Percentiles rank a stretch among this genome's conserved stretches.
phyloP scores from a whole-genome alignment of 2,888 invertebrate genomes.

The Zaprionus lineosus region DNA sequence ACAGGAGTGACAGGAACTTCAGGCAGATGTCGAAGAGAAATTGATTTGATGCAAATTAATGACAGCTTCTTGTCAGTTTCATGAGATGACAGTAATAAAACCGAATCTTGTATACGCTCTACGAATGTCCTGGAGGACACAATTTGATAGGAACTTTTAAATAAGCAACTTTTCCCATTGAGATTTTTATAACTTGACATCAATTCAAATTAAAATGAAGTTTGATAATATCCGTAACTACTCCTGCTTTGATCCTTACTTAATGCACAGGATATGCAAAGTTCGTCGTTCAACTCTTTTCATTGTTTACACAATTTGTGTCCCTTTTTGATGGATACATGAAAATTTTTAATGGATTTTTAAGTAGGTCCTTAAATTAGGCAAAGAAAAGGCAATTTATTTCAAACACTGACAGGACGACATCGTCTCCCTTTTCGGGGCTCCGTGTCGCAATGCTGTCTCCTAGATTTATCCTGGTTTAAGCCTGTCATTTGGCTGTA shows the following conservation, averaged over 20 bases:
- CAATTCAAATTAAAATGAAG: too few species aligned
- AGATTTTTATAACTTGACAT: too few species aligned
- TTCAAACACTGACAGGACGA: conserved; percentile 54
- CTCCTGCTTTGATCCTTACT: neutral
- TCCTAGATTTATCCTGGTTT: conserved; percentile 30
- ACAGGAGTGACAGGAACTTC: too few species aligned
- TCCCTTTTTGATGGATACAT: conserved; percentile 59
- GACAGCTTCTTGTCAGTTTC: conserved; percentile 74
- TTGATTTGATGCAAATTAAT: conserved; percentile 78
- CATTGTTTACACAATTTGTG: conserved; percentile 35
- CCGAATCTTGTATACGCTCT: conserved; percentile 26
- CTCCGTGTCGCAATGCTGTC: neutral
- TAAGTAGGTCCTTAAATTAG: conserved; percentile 76
- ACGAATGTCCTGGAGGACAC: too few species aligned
- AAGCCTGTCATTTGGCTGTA: conserved; percentile 26
- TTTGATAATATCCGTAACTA: neutral
- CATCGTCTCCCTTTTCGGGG: conserved; percentile 11
- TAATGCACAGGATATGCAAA: conserved; percentile 6
- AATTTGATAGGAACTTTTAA: too few species aligned
- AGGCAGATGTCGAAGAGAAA: conserved; percentile 69
- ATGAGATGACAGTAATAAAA: conserved; percentile 18
- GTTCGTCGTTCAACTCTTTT: conserved; percentile 25
- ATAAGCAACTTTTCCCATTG: too few species aligned
- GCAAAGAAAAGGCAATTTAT: conserved; percentile 71
- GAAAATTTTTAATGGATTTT: conserved; percentile 80